A percentile compares a stretch with the other conserved stretches of the same genome.
These are phyloP conservation scores for Dasypus novemcinctus DNA, from an alignment of 2,113 vertebrate species.

Conservation along the genomic window DNA sequence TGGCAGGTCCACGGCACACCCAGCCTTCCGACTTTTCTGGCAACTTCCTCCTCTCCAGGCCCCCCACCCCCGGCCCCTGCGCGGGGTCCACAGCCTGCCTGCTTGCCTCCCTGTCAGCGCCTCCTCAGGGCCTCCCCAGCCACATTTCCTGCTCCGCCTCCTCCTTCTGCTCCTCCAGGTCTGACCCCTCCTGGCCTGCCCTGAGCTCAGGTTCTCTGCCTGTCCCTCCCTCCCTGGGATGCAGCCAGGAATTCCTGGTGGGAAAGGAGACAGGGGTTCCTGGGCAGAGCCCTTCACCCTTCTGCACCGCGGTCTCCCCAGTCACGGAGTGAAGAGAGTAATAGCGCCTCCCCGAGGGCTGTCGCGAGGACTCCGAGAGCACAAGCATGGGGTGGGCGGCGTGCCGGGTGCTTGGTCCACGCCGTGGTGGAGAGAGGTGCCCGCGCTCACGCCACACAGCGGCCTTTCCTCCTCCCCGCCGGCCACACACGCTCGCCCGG, in stretches of 20 bases:
- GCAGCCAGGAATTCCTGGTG: neutral
- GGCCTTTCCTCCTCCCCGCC: no score
- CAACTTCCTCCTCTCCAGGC: neutral
- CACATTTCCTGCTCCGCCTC: no score
- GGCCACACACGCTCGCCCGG: neutral
- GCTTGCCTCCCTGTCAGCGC: no score
- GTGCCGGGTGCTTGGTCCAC: neutral
- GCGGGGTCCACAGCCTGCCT: neutral
- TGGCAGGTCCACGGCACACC: rapidly evolving
- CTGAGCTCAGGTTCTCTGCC: neutral
- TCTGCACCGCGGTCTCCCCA: neutral
- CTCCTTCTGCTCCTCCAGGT: neutral
- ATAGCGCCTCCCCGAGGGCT: rapidly evolving
- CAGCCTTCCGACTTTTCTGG: neutral
- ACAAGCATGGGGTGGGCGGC: no score
- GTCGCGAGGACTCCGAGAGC: neutral
- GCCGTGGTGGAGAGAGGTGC: neutral
- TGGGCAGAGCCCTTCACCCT: neutral
- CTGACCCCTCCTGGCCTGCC: neutral
- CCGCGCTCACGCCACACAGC: neutral
- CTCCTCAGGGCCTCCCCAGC: neutral
- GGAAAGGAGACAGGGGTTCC: neutral
- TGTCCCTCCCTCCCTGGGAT: neutral
- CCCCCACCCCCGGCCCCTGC: neutral
- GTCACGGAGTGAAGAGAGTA: neutral